Conservation (phyloP, 2,888 invertebrate species). For the Nemurella pictetii region DNA sequence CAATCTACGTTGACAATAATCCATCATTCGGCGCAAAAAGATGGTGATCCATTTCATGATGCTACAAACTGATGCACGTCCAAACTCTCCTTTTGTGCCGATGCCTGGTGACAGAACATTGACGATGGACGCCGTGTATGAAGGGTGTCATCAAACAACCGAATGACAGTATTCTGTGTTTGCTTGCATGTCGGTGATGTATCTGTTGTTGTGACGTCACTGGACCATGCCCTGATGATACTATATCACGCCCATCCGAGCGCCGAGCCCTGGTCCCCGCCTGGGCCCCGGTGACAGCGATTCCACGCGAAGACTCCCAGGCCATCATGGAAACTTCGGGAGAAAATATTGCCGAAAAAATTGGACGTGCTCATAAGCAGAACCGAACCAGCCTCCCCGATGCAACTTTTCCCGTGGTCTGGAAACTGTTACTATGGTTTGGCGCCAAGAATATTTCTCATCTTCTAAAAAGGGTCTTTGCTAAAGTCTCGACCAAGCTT, state of each 20-base stretch:
- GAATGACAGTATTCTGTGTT: constrained; percentile 20
- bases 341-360: constrained; percentile 30
- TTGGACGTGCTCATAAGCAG: constrained; percentile 29
- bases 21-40: constrained; percentile 5
- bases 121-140: constrained; percentile 14
- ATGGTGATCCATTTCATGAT: constrained; percentile 24
- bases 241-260: constrained; percentile 3
- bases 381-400: constrained; percentile 12
- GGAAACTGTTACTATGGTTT: constrained; percentile 4
- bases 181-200: constrained; percentile 23
- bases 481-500: background rate
- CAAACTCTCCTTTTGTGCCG: constrained; percentile 2
- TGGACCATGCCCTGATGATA: background rate
- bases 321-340: constrained; percentile 7
- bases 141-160: constrained; percentile 9
- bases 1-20: constrained; percentile 15
- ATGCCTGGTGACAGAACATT: constrained; percentile 22
- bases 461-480: constrained; percentile 25
- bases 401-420: constrained; percentile 26
- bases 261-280: background rate
- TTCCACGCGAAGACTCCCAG: background rate
- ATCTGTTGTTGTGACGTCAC: constrained; percentile 27
- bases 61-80: constrained; percentile 22
- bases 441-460: constrained; percentile 31
- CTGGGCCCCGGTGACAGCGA: constrained; percentile 20